Base-by-base conservation (phyloP, 2,888 invertebrate species). In the Copidosoma aretas region DNA sequence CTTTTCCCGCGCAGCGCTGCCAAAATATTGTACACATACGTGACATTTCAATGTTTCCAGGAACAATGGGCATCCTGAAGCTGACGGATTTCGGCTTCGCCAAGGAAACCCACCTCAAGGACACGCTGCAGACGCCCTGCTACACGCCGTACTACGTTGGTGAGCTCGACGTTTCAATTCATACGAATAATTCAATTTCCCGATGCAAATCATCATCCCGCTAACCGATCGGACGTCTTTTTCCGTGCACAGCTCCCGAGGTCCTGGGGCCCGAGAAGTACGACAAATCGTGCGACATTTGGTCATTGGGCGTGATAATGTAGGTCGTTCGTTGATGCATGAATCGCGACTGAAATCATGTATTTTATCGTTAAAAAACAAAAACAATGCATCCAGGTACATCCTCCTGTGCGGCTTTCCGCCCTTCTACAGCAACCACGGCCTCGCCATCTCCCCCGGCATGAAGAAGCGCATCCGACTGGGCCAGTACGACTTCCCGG, bases 81-180 rank as follows among this genome's bases (percentile, higher is more conserved):
- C 86, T 99, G 78, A 99, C 98, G 1, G 99, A 99, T 86, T 99
- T 99, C 85, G 99, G 99, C 12, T 99, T 99, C 86, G 98, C 99
- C 17, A 99, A 99, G 84, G 96, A 97, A 84, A 95, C 95, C 0
- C 88, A 89, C 46, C 88, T 90, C 21, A 92, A 93, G 64, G 94
- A 96, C 77, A 94, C 95, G 0, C 85, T 99, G 66, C 95, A 97
- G 84, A 99, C 99, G 0, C 98, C 99, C 0, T 99, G 99, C 82
- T 99, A 98, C 80, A 99, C 99, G 14, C 99, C 99, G 0, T 98
- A 99, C 83, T 99, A 99, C 86, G 98, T 98, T 78, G 97, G 92
- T 91, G 83, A 85, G 71, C 58, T 8, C 14, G n/a, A n/a, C n/a
- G n/a, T n/a, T n/a, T n/a, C n/a, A n/a, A n/a, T n/a, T n/a, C n/a